A percentile compares a stretch with the other conserved stretches of the same genome.
Conservation (phyloP, 2,888 invertebrate species). For the Drosophila nr. medialis region DNA sequence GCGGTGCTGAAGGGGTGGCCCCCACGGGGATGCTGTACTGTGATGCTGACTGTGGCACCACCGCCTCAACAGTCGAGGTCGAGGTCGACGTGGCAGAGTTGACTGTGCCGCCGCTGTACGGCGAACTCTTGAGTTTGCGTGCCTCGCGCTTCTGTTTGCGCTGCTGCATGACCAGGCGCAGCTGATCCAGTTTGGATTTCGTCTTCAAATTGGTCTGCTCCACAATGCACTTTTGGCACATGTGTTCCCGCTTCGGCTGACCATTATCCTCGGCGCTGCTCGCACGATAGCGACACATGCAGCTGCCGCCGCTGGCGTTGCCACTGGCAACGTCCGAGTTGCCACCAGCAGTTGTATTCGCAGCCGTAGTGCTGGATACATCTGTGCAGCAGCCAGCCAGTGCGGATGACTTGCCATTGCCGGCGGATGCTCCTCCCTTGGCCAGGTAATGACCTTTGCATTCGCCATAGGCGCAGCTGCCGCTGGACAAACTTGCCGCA, state of each 20-base stretch:
- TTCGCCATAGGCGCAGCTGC: slow-evolving; percentile 72
- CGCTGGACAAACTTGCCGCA: slow-evolving; percentile 43
- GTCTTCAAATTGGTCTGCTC: slow-evolving; percentile 91
- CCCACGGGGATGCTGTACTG: slow-evolving; percentile 58
- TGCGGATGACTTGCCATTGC: slow-evolving; percentile 13
- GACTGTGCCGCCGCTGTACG: slow-evolving; percentile 85
- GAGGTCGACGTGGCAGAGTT: background rate
- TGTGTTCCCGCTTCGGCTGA: slow-evolving; percentile 67
- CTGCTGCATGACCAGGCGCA: slow-evolving; percentile 95
- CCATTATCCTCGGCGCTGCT: slow-evolving; percentile 55
- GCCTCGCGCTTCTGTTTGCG: slow-evolving; percentile 93
- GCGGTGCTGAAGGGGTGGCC: slow-evolving; percentile 30
- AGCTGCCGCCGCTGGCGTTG: slow-evolving; percentile 32
- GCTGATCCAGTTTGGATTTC: slow-evolving; percentile 93
- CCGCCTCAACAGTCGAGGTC: slow-evolving; percentile 6
- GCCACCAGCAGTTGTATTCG: slow-evolving; percentile 29
- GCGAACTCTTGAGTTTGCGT: slow-evolving; percentile 89
- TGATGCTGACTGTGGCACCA: background rate
- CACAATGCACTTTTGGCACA: slow-evolving; percentile 85
- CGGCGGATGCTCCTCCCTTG: slow-evolving; percentile 36
- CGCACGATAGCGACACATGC: slow-evolving; percentile 77
- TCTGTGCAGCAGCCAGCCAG: slow-evolving; percentile 33
- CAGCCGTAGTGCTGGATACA: slow-evolving; percentile 26
- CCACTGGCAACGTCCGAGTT: slow-evolving; percentile 40
- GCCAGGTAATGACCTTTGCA: slow-evolving; percentile 75